A percentile compares a stretch with the other conserved stretches of the same genome.
Conservation (phyloP, 1,140 invertebrate genomes). For the Meteorus sp. region DNA sequence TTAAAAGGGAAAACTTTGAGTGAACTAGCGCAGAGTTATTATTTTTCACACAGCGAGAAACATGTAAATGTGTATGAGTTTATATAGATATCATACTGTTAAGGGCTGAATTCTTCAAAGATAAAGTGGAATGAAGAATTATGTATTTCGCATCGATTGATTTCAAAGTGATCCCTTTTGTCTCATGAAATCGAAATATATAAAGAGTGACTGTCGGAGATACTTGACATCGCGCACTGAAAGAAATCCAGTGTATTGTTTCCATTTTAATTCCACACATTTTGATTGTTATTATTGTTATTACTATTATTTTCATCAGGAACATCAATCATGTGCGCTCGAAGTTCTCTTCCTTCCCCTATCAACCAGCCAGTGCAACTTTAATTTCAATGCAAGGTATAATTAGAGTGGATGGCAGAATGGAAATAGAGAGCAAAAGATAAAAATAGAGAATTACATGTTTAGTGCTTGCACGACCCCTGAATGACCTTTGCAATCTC, state of each 20-base stretch:
- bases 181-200: too few species aligned
- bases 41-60: background rate
- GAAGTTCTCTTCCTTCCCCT: too few species aligned
- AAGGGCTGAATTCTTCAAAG: conserved; percentile 17
- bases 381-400: too few species aligned
- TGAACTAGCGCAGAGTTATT: conserved; percentile 1
- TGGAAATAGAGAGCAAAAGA: too few species aligned
- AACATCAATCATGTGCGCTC: too few species aligned
- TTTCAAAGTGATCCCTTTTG: conserved; percentile 5
- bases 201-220: background rate
- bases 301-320: too few species aligned
- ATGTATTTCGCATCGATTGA: conserved; percentile 21
- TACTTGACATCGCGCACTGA: background rate
- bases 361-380: too few species aligned
- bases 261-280: background rate
- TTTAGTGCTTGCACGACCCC: too few species aligned
- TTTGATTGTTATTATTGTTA: background rate
- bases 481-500: background rate
- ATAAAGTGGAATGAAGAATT: conserved; percentile 4
- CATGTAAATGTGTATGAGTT: too few species aligned
- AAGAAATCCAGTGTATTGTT: conserved; percentile 1
- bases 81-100: conserved; percentile 1
- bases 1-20: background rate
- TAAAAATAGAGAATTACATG: too few species aligned
- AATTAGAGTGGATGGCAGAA: too few species aligned